Percentiles rank a stretch among this genome's conserved stretches.
These are phyloP conservation scores for Esperia sulphurella DNA, from an alignment of 2,888 invertebrate species.

Conservation along the genomic window DNA sequence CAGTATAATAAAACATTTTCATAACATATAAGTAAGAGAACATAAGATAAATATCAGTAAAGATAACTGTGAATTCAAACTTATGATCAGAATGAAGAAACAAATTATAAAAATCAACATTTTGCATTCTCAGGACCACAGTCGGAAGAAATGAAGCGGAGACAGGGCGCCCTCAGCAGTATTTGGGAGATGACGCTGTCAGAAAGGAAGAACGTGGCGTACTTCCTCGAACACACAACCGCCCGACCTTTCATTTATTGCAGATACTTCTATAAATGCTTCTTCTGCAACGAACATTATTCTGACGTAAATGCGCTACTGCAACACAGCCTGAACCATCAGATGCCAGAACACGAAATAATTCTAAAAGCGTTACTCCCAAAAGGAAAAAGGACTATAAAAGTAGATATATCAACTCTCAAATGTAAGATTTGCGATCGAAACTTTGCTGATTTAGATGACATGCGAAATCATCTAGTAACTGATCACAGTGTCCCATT, in stretches of 20 bases:
- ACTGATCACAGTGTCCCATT: conserved; percentile 38
- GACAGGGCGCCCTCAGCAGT: conserved; percentile 45
- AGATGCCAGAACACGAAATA: conserved; percentile 33
- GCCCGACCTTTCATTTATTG: conserved; percentile 55
- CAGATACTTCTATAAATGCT: conserved; percentile 58
- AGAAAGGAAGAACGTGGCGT: conserved; percentile 53
- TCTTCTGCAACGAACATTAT: conserved; percentile 51
- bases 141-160: conserved; percentile 24
- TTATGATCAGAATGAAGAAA: not conserved
- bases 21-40: too few relatives aligned
- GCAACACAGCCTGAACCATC: conserved; percentile 39
- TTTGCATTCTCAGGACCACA: conserved; percentile 42
- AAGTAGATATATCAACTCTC: conserved; percentile 55
- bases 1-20: too few relatives aligned
- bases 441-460: conserved; percentile 33
- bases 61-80: not conserved
- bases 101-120: conserved; percentile 6
- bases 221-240: conserved; percentile 45
- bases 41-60: too few relatives aligned
- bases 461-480: conserved; percentile 40
- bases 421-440: conserved; percentile 48
- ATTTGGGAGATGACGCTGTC: conserved; percentile 62
- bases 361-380: conserved; percentile 48
- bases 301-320: conserved; percentile 43
- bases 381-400: conserved; percentile 54